Percentiles rank a stretch among this genome's conserved stretches.
These are phyloP conservation scores for Acanthornis magna DNA, from an alignment of 2,797 vertebrate species.

Conservation along the genomic window DNA sequence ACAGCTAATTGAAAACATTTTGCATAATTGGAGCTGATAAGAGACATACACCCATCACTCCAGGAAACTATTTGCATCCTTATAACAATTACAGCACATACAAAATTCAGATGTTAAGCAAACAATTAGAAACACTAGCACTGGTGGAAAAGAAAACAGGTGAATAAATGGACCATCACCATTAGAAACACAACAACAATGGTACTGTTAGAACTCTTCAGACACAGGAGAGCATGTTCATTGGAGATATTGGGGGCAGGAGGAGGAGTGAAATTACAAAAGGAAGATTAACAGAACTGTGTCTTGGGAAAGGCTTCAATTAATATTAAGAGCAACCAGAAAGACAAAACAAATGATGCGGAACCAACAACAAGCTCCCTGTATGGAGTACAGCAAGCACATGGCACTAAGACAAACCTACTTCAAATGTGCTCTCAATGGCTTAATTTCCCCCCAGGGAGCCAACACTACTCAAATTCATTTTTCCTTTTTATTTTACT, in stretches of 20 bases:
- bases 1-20: constrained; percentile 29
- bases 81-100: background rate
- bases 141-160: background rate
- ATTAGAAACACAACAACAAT: background rate
- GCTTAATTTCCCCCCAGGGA: constrained; percentile 46
- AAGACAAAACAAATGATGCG: constrained; percentile 40
- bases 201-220: background rate
- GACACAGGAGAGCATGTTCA: background rate
- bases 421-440: background rate
- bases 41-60: background rate
- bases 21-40: constrained; percentile 35
- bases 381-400: background rate
- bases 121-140: background rate
- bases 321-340: constrained; percentile 52
- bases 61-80: constrained; percentile 18
- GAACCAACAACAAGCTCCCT: constrained; percentile 24
- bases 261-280: background rate
- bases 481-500: constrained; percentile 6
- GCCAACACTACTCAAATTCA: background rate
- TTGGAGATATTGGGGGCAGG: background rate
- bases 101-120: background rate
- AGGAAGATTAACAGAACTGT: constrained; percentile 26
- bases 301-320: constrained; percentile 56
- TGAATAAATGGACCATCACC: background rate
- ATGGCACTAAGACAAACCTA: background rate